Conservation (phyloP, 2,888 invertebrate genomes). For the Drosophila niveifrons region DNA sequence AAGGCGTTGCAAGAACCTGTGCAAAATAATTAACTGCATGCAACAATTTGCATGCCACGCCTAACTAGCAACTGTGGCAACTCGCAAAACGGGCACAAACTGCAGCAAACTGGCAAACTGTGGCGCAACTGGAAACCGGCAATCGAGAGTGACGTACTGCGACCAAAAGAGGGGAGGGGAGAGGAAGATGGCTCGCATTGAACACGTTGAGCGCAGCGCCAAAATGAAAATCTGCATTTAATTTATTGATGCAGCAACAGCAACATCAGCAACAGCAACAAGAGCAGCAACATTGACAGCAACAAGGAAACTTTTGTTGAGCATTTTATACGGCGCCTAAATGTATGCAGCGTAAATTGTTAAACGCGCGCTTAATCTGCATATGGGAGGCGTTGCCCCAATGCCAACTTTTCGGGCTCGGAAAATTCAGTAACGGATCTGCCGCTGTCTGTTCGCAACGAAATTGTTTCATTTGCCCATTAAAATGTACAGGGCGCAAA, state of each 20-base stretch:
- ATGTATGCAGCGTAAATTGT: conserved; percentile 80
- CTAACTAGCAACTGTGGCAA: conserved; percentile 57
- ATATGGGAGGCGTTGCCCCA: conserved; percentile 44
- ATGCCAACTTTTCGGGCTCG: conserved; percentile 12
- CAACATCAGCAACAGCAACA: conserved; percentile 41
- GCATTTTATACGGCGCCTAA: conserved; percentile 65
- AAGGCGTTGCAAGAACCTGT: conserved; percentile 65
- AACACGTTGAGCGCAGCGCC: conserved; percentile 51
- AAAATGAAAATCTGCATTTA: conserved; percentile 80
- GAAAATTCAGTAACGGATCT: conserved; percentile 18
- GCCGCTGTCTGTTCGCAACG: conserved; percentile 29
- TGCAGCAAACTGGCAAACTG: conserved; percentile 21
- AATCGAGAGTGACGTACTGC: conserved; percentile 55
- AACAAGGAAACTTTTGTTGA: conserved; percentile 54
- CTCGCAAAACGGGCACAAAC: conserved; percentile 20
- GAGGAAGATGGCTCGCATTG: conserved; percentile 36
- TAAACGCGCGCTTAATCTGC: conserved; percentile 79
- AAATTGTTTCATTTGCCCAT: conserved; percentile 78
- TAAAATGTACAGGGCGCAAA: conserved; percentile 72
- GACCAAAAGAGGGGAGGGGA: background rate
- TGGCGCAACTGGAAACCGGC: conserved; percentile 25
- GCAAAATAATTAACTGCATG: conserved; percentile 81
- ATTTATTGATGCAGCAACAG: conserved; percentile 74
- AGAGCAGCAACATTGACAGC: conserved; percentile 32
- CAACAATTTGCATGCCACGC: conserved; percentile 76